These are phyloP conservation scores for Tamandua tetradactyla DNA, from an alignment of 2,797 vertebrate species.

Conservation along the genomic window DNA sequence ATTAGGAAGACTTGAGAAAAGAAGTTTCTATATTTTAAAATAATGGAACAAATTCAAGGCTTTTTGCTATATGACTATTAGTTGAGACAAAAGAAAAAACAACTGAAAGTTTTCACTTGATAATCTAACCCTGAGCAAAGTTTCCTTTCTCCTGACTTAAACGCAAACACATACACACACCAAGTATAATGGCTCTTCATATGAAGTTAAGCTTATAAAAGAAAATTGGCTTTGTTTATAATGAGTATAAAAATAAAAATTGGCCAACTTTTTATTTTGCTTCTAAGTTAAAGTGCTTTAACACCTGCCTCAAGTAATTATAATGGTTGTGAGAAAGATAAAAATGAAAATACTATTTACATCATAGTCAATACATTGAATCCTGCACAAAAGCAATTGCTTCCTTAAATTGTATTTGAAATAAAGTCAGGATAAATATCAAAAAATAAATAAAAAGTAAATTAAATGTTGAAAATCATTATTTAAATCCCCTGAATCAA, in stretches of 20 bases:
- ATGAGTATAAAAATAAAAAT: neutral
- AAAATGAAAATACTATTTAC: neutral
- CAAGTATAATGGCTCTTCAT: neutral
- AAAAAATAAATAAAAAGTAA: neutral
- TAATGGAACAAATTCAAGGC: neutral
- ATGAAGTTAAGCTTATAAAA: neutral
- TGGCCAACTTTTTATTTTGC: neutral
- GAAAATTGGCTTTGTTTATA: neutral
- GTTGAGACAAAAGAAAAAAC: neutral
- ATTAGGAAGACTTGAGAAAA: constrained; percentile 16
- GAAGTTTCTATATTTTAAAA: constrained; percentile 33
- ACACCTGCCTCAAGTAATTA: neutral
- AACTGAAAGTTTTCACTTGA: neutral
- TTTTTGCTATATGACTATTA: neutral
- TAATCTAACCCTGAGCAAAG: constrained; percentile 29
- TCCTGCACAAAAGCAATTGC: neutral
- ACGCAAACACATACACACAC: neutral
- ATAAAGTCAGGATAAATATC: neutral
- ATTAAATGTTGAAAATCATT: neutral
- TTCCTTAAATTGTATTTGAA: constrained; percentile 18
- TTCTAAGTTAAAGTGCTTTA: neutral
- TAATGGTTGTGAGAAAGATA: neutral
- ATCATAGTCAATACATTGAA: neutral
- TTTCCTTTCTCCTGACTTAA: constrained; percentile 48
- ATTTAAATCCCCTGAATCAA: neutral